These are phyloP conservation scores for Pherbina coryleti DNA, from an alignment of 2,888 invertebrate species.

Conservation along the genomic window DNA sequence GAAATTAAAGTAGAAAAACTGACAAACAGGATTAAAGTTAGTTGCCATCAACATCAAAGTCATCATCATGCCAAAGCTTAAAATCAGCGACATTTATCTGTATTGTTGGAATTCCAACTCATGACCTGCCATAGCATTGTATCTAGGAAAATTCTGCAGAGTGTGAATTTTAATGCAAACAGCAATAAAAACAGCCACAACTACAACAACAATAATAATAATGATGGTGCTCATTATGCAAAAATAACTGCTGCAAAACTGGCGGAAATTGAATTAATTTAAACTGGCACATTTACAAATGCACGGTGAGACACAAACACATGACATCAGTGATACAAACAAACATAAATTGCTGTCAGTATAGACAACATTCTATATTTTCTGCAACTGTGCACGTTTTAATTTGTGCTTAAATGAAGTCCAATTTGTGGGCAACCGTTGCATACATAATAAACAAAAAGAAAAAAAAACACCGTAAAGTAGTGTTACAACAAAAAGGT, in stretches of 20 bases:
- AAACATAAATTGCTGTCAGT: background rate
- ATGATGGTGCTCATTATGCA: background rate
- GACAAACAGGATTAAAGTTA: background rate
- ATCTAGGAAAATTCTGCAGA: background rate
- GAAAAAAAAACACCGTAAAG: background rate
- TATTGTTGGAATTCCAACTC: too few relatives aligned
- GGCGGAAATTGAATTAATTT: constrained; percentile 19
- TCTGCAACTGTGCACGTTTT: background rate
- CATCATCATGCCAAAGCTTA: too few relatives aligned
- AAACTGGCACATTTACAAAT: background rate
- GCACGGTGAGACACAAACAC: background rate
- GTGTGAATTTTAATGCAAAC: background rate
- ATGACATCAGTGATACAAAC: background rate
- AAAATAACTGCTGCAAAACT: constrained; percentile 3
- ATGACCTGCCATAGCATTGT: too few relatives aligned
- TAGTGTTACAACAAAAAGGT: background rate
- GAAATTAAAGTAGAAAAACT: background rate
- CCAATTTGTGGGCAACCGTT: background rate
- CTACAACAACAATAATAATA: background rate
- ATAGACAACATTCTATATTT: background rate
- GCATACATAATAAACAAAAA: background rate
- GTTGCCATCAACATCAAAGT: too few relatives aligned
- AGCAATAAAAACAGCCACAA: background rate
- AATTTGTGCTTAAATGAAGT: constrained; percentile 17
- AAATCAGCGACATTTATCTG: background rate